Evolutionary conservation across 2,888 invertebrate genomes (phyloP), one percentile per base, ranked within the genome.

Genomic region (Phragmatobia fuliginosa): DNA sequence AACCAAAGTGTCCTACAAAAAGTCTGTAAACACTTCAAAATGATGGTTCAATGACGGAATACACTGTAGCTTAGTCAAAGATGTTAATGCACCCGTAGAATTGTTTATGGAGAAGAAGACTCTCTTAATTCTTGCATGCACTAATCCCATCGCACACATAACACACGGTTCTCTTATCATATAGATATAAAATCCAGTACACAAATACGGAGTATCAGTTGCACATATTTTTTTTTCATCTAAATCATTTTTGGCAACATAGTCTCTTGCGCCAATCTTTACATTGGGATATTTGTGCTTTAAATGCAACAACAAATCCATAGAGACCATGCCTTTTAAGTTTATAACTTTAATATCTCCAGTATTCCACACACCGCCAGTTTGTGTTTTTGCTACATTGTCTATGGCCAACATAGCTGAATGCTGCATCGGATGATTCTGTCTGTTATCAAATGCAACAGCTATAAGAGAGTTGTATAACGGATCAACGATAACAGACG

Each of bases 61-160:
- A 3, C 96, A 95, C 83, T 99, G 99, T 49, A 99, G 88, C 85
- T 98, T 97, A 5, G 97, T 96, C 69, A 92, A 94, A 1, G 97
- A 97, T 0, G 96, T 96, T 0, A 99, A 90, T 0, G 97, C 98
- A 0, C 99, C 99, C 0, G 80, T 70, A 0, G 90, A 88, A 71
- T 95, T 95, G 0, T 93, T 85, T 0, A 93, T 85, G 8, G 96
- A 95, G 87, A 97, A 99, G 89, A 99, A 99, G 3, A 99, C 96
- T 71, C 98, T 95, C 67, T 96, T 96, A 0, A 96, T 97, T 74
- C 99, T 95, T n/a, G 98, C 98, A 90, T 99, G 99, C 0, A 99
- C 96, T 68, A 99, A 93, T 0, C 98, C 99, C 99, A 99, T 99
- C 0, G 98, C 96, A 92, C 99, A 99, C 97, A 99, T 98, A 1